Percentiles rank a stretch among this genome's conserved stretches.
phyloP scores from a whole-genome alignment of 2,797 vertebrate species.

The Pristis pectinata region DNA sequence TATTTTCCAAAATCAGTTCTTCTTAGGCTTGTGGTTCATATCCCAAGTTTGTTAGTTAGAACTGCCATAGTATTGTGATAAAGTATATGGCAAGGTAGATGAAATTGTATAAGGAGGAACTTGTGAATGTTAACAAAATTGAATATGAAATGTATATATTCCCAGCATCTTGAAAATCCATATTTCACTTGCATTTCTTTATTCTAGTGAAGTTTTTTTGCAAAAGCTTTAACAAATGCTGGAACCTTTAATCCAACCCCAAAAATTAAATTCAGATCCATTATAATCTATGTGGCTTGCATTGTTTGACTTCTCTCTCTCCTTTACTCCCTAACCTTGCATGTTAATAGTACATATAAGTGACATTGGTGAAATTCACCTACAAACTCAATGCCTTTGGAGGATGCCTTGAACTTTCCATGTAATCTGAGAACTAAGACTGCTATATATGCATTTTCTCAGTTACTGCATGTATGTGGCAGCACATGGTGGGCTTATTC shows the following conservation, averaged over 20 bases:
- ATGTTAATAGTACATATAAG: not conserved
- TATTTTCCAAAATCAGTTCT: not conserved
- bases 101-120: not conserved
- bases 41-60: not conserved
- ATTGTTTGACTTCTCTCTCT: not conserved
- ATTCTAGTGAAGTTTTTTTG: not conserved
- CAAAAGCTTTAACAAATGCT: not conserved
- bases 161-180: not conserved
- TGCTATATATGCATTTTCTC: not conserved
- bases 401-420: not conserved
- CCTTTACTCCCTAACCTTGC: not conserved
- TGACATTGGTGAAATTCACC: not conserved
- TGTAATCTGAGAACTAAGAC: not conserved
- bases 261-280: not conserved
- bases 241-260: not conserved
- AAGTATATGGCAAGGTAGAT: not conserved
- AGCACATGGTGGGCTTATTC: not conserved
- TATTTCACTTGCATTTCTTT: not conserved
- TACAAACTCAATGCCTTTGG: not conserved
- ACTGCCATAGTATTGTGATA: not conserved
- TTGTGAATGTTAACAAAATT: not conserved
- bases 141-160: not conserved
- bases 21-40: not conserved
- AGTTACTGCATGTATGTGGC: not conserved
- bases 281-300: not conserved